These are phyloP conservation scores for Macropodus opercularis DNA, from an alignment of 2,797 vertebrate species.

Conservation along the genomic window DNA sequence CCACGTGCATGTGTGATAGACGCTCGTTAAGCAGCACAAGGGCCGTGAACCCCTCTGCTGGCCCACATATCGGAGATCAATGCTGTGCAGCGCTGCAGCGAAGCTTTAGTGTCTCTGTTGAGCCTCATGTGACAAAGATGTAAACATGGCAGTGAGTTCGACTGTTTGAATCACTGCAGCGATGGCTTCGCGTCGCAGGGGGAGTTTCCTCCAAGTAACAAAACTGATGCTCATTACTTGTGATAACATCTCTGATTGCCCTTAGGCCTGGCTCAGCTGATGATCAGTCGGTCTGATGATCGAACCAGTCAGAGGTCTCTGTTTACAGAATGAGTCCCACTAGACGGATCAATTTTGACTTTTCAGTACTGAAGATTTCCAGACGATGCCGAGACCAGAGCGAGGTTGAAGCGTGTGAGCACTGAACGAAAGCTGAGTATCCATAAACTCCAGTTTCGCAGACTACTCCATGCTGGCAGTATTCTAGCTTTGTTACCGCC, in stretches of 20 bases:
- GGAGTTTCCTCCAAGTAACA: neutral
- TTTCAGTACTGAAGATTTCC: neutral
- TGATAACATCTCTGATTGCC: neutral
- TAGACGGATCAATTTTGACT: neutral
- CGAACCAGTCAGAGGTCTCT: neutral
- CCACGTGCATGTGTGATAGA: constrained; percentile 14
- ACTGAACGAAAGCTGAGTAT: neutral
- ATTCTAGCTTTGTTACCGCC: neutral
- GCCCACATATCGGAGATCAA: constrained; percentile 73
- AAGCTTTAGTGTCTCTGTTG: constrained; percentile 46
- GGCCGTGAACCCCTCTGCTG: constrained; percentile 58
- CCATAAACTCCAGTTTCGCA: too few relatives aligned
- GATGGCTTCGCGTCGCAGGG: too few relatives aligned
- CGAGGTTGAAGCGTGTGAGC: neutral
- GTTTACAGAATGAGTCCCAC: neutral
- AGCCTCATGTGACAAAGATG: constrained; percentile 31
- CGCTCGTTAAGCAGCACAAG: constrained; percentile 37
- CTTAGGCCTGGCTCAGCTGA: neutral
- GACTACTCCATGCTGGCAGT: neutral
- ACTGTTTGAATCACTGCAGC: constrained; percentile 4
- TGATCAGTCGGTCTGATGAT: too few relatives aligned
- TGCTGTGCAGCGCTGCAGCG: constrained; percentile 47
- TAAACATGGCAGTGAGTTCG: constrained; percentile 21
- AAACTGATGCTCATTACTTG: neutral
- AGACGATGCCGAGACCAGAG: neutral